Conservation (phyloP, 2,113 vertebrate genomes). For the Litocranius walleri region DNA sequence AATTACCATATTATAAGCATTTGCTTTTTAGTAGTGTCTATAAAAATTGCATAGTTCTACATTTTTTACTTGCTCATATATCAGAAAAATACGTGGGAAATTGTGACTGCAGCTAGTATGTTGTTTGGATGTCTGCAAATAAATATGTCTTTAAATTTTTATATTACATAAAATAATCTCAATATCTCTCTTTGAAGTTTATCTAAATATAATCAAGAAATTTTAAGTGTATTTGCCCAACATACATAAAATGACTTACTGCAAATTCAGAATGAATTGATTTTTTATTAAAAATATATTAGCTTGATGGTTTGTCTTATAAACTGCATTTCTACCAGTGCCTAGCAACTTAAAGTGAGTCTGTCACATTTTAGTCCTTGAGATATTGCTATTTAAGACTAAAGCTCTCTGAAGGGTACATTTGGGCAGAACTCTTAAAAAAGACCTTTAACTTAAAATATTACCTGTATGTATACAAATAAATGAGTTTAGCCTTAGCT, state of each 20-base stretch:
- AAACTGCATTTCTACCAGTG: constrained; percentile 6
- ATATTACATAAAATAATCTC: background rate
- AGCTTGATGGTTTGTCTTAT: constrained; percentile 35
- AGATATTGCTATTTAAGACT: constrained; percentile 34
- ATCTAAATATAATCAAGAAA: constrained; percentile 4
- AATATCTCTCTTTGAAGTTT: constrained; percentile 36
- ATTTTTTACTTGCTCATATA: background rate
- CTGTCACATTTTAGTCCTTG: constrained; percentile 62
- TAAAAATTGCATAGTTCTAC: background rate
- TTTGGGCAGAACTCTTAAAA: constrained; percentile 56
- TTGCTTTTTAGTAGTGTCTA: background rate
- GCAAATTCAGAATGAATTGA: background rate
- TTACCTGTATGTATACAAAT: constrained; percentile 14
- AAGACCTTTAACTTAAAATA: constrained; percentile 19
- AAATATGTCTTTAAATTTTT: constrained; percentile 26
- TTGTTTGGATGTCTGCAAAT: constrained; percentile 15
- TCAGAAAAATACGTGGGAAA: background rate
- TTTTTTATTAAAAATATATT: constrained; percentile 21
- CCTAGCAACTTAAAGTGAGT: constrained; percentile 64
- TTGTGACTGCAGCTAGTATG: background rate
- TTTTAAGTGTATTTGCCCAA: background rate
- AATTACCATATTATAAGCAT: background rate
- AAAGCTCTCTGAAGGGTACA: constrained; percentile 10
- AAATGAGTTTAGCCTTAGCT: constrained; percentile 28
- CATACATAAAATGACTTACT: constrained; percentile 20